Conservation (phyloP, 2,113 vertebrate genomes). For the Myotis brandtii region DNA sequence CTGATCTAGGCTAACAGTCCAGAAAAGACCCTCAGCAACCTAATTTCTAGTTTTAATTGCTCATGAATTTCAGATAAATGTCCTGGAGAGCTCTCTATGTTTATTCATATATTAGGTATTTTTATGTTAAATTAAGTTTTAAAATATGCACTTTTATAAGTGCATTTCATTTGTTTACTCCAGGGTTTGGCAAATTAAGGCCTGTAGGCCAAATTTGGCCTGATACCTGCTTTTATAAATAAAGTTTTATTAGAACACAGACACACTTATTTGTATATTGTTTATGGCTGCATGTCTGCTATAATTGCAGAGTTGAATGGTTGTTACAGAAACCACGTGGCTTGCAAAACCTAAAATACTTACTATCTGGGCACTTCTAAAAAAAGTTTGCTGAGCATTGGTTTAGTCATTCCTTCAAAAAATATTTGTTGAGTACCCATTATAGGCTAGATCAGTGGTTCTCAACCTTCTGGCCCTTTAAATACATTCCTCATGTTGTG, state of each 20-base stretch:
- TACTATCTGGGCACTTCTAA: not conserved
- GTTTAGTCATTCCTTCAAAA: not conserved
- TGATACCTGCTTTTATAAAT: not conserved
- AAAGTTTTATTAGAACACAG: not conserved
- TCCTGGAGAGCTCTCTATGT: not conserved
- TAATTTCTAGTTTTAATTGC: constrained; percentile 42
- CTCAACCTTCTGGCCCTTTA: no score
- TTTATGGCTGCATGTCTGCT: not conserved
- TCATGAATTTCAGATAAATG: constrained; percentile 15
- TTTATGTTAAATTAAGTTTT: constrained; percentile 22
- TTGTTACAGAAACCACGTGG: constrained; percentile 1
- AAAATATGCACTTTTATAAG: constrained; percentile 8
- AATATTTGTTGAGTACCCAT: not conserved
- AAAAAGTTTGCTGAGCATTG: not conserved
- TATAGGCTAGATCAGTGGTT: not conserved
- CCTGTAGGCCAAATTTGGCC: not conserved
- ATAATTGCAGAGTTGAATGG: not conserved
- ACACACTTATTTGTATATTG: not conserved
- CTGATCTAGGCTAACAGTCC: no score
- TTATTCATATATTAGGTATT: not conserved
- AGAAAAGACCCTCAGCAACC: no score
- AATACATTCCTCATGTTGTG: no score
- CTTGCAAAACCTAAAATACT: not conserved
- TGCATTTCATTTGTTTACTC: not conserved
- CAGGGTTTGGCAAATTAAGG: not conserved